Base-by-base conservation (phyloP, 53 echinoderm and acorn worm species). In the Mesocentrotus franciscanus region DNA sequence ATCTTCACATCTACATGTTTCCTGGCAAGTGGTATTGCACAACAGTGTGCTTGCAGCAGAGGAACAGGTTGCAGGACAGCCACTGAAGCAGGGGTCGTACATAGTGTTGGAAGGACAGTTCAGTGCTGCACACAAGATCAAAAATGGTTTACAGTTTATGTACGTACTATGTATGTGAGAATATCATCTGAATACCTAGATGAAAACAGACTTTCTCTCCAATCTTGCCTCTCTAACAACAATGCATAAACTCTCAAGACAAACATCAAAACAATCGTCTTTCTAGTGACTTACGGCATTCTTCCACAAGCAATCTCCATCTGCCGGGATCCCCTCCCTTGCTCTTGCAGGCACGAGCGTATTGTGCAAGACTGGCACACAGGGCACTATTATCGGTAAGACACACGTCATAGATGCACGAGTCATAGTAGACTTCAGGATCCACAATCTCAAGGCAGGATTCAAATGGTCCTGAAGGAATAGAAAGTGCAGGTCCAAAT, bases 351-450 rank as follows among this genome's bases (percentile, higher is more conserved):
- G n/a, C 26, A 26, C 9, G 17, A n/a, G 27, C 9, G 11, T 18
- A 2, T 49, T 49, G 39, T 49, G 39, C 20, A 18, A 96, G 71
- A 90, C 95, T 98, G 96, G 95, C 96, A 96, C 98, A 97, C 78
- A 97, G 49, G 61, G 90, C 85, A n/a, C 78, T 95, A 92, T 98
- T 96, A 6, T 94, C 98, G 3, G 95, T 96, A 26, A 70, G 96
- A 94, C 98, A 98, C 56, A 98, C 85, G 42, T 98, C 98, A 93
- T 95, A 98, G 20, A 96, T 57, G 60, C 98, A 98, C 36, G 96
- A 91, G 0, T 85, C 72, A 39, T 96, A 95, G 96, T 95, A 97
- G 1, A 87, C 74, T 18, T 61, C 91, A 0, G 98, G 98, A 89
- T 87, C 96, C 35, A 94, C 90, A 35, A 93, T 94, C 56, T 95